Evolutionary conservation across 64 coral and sea anemone genomes (phyloP), one percentile per base, ranked within the genome.

Genomic region (Stylophora pistillata): DNA sequence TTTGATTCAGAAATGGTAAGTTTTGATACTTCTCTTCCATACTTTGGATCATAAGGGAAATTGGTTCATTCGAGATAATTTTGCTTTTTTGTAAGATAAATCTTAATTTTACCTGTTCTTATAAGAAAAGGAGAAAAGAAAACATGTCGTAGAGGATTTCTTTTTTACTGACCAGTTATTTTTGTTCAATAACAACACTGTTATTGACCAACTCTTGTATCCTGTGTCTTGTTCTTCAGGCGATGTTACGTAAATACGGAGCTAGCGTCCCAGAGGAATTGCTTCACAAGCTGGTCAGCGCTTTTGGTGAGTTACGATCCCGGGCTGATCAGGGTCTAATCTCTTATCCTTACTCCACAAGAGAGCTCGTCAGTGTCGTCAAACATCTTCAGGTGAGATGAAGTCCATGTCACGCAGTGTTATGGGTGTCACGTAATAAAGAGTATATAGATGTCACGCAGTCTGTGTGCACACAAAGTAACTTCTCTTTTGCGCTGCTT

Each of bases 1-100:
- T 95, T 95, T 71, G 80, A 91, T 63, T 99, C 97, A 13, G 97
- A 99, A 93, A 99, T 99, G 97, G 97, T 99, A 63, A 95, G 82
- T 30, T 88, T 69, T 13, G 18, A 20, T 37, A 74, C 30, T 56
- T 4, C 17, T 59, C 9, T 34, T 75, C 33, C 5, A 78, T 28
- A 1, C 23, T 33, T 5, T 85, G 26, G 10, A 78, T 47, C 37
- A 7, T 3, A 47, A 7, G 37, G 7, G 37, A 47, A 47, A 47
- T 47, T 47, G 37, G 37, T 47, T n/a, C 37, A 47, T 4, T 47
- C 0, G 37, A 47, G 37, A 47, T 47, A 47, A 4, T 47, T 47
- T 7, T 7, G 37, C 37, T 4, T 47, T 7, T 47, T 47, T 47
- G 37, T 47, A 7, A 47, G 7, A 47, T 4, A 7, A 47, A 0